A percentile compares a stretch with the other conserved stretches of the same genome.
Evolutionary conservation across 2,113 vertebrate species (phyloP).

Genomic region (Myanophis thanlyinensis): DNA sequence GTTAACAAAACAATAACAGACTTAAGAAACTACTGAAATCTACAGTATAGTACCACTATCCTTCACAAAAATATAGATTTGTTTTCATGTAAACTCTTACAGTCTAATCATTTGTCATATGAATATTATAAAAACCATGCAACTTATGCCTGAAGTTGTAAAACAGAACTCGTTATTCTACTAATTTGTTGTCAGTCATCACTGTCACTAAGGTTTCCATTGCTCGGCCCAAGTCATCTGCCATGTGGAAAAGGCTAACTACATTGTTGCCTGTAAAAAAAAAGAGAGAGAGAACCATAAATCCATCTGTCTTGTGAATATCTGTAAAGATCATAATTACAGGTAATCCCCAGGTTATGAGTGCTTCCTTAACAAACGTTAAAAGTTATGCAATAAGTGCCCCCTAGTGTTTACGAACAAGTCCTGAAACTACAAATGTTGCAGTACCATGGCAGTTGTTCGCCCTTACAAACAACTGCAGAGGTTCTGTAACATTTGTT

Average conservation of each 20-base stretch:
- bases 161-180: constrained; percentile 83
- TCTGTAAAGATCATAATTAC: not conserved
- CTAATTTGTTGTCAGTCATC: constrained; percentile 89
- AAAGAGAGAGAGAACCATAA: constrained; percentile 32
- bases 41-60: constrained; percentile 96
- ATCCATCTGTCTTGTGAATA: rapidly evolving
- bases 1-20: constrained; percentile 97
- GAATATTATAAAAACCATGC: constrained; percentile 97
- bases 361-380: too few relatives aligned
- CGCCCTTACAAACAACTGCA: too few relatives aligned
- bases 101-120: constrained; percentile 91
- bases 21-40: constrained; percentile 99
- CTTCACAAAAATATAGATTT: constrained; percentile 99
- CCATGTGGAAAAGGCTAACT: constrained; percentile 94
- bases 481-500: too few relatives aligned
- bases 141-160: constrained; percentile 76
- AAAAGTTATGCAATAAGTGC: too few relatives aligned
- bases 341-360: too few relatives aligned
- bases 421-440: too few relatives aligned
- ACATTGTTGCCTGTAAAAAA: constrained; percentile 85
- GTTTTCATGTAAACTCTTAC: constrained; percentile 99
- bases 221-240: constrained; percentile 90
- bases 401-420: too few relatives aligned
- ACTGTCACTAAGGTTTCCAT: constrained; percentile 95
- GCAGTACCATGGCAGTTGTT: too few relatives aligned